phyloP scores from a whole-genome alignment of 2,113 vertebrate genomes.

The Sardina pilchardus region DNA sequence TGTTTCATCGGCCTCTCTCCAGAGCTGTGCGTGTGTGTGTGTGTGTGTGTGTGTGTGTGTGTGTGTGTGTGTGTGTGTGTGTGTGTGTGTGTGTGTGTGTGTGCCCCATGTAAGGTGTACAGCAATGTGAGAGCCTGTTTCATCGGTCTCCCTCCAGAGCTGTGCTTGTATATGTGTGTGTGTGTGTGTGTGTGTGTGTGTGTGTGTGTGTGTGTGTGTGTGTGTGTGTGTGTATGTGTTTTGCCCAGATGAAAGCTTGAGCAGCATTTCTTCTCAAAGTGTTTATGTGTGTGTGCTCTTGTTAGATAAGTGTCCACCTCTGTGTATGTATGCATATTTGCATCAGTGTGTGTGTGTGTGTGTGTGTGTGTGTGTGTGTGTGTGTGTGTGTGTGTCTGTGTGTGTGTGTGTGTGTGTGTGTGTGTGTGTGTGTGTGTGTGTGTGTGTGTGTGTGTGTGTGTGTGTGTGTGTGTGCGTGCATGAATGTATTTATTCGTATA shows the following conservation, averaged over 20 bases:
- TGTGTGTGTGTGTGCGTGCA: conserved; percentile 19
- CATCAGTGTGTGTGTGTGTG: neutral
- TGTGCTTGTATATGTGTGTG: no score
- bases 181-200: no score
- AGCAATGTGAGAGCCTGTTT: no score
- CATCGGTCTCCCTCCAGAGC: no score
- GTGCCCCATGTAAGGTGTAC: no score
- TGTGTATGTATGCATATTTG: neutral
- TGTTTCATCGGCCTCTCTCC: no score
- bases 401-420: no score
- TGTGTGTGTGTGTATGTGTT: neutral
- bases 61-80: neutral
- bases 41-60: conserved; percentile 16
- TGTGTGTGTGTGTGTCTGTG: neutral
- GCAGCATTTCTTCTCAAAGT: neutral
- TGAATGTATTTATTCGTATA: neutral
- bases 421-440: neutral
- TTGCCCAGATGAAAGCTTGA: neutral
- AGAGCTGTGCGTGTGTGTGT: neutral
- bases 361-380: neutral
- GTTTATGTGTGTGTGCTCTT: neutral
- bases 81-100: neutral
- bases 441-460: neutral
- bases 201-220: no score
- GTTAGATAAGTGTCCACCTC: no score